Evolutionary conservation across 2,113 vertebrate species (phyloP).

Genomic region (Benitochromis conjunctus): DNA sequence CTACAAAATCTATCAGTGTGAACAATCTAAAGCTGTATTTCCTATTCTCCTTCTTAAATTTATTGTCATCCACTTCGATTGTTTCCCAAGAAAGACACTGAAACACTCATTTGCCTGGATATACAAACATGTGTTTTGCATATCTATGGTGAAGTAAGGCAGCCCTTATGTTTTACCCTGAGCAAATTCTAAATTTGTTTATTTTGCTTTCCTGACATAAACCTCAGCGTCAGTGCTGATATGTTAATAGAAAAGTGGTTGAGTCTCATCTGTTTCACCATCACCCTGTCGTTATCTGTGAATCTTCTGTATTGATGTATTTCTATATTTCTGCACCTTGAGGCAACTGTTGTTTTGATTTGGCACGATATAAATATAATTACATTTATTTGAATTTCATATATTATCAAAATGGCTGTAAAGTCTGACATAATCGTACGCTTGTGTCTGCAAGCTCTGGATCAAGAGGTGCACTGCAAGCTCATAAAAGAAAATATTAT

Average conservation of each 20-base stretch:
- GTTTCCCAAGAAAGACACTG: neutral
- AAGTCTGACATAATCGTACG: no score
- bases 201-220: neutral
- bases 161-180: neutral
- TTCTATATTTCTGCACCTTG: neutral
- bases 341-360: neutral
- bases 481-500: no score
- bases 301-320: neutral
- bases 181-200: neutral
- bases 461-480: no score
- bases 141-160: neutral
- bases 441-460: no score
- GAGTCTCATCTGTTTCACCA: neutral
- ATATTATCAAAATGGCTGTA: no score
- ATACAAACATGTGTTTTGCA: neutral
- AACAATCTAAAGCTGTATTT: neutral
- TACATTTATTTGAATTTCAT: no score
- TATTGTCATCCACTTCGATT: neutral
- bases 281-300: neutral
- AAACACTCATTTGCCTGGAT: neutral
- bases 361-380: no score
- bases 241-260: neutral
- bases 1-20: neutral
- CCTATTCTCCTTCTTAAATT: neutral
- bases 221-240: neutral